A percentile compares a stretch with the other conserved stretches of the same genome.
Evolutionary conservation across 2,113 vertebrate genomes (phyloP).

Genomic region (Psettodes erumei): DNA sequence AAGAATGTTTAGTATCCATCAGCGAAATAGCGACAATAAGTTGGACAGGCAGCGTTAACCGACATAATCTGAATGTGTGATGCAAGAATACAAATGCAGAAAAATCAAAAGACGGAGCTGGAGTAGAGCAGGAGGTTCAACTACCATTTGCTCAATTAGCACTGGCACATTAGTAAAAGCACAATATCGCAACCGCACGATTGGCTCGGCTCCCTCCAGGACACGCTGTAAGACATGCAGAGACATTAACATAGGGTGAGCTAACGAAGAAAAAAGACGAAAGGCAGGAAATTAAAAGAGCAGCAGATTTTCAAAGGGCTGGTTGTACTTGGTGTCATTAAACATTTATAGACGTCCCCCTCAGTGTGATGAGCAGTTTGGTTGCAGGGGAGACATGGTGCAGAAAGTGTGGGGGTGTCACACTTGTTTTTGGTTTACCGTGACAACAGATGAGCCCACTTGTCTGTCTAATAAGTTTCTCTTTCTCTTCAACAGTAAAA

Average conservation of each 20-base stretch:
- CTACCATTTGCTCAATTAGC: slow-evolving; percentile 88
- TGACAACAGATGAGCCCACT: background rate
- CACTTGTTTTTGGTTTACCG: too few relatives aligned
- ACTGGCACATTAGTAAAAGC: slow-evolving; percentile 92
- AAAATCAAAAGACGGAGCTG: slow-evolving; percentile 48
- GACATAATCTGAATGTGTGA: slow-evolving; percentile 85
- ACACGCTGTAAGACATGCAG: slow-evolving; percentile 92
- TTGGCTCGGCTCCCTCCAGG: slow-evolving; percentile 91
- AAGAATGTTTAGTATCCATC: slow-evolving; percentile 86
- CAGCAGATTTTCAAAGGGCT: slow-evolving; percentile 96
- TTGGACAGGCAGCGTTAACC: slow-evolving; percentile 91
- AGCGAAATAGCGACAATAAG: slow-evolving; percentile 89
- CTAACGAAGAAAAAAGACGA: slow-evolving; percentile 95
- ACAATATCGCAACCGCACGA: slow-evolving; percentile 93
- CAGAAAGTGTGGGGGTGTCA: slow-evolving; percentile 83
- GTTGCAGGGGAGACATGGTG: slow-evolving; percentile 87
- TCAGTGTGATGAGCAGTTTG: slow-evolving; percentile 91
- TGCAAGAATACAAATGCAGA: slow-evolving; percentile 72
- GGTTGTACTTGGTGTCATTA: slow-evolving; percentile 95
- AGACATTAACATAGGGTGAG: slow-evolving; percentile 91
- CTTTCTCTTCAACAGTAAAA: background rate
- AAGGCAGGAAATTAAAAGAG: slow-evolving; percentile 94
- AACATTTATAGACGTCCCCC: slow-evolving; percentile 97
- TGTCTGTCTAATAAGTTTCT: slow-evolving; percentile 2
- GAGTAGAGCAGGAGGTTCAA: background rate